Evolutionary conservation across 2,888 invertebrate species (phyloP).

Genomic region (Nymphalis urticae): DNA sequence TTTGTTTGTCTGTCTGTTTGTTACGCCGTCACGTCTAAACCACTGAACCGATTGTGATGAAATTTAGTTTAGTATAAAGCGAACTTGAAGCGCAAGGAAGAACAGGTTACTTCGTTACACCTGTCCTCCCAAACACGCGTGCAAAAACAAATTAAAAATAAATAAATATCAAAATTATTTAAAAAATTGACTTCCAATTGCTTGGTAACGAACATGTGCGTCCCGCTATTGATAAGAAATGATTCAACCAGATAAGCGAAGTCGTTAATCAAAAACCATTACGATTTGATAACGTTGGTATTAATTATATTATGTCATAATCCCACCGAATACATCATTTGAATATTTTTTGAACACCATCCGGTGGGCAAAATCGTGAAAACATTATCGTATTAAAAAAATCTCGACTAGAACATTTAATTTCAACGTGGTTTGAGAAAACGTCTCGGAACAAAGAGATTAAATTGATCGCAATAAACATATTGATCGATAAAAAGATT

Average conservation of each 20-base stretch:
- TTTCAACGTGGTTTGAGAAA: constrained; percentile 10
- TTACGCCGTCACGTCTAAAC: too few relatives aligned
- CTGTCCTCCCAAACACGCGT: too few relatives aligned
- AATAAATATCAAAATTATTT: too few relatives aligned
- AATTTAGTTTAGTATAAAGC: too few relatives aligned
- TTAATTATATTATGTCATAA: constrained; percentile 13
- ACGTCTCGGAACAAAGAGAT: constrained; percentile 19
- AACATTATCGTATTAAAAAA: constrained; percentile 10
- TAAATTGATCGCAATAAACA: constrained; percentile 17
- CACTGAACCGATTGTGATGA: too few relatives aligned
- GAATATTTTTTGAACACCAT: neutral
- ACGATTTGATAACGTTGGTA: neutral
- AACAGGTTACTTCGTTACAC: too few relatives aligned
- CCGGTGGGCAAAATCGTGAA: constrained; percentile 2
- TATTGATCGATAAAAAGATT: constrained; percentile 9
- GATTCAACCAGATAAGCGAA: constrained; percentile 6
- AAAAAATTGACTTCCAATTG: neutral
- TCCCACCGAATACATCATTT: neutral
- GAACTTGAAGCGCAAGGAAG: too few relatives aligned
- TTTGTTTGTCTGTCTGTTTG: too few relatives aligned
- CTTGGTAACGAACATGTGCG: neutral
- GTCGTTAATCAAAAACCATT: constrained; percentile 15
- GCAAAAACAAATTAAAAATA: too few relatives aligned
- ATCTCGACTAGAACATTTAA: too few relatives aligned
- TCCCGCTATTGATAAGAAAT: neutral